Base-by-base conservation (phyloP, 2,888 invertebrate genomes). In the Hetaerina titia region DNA sequence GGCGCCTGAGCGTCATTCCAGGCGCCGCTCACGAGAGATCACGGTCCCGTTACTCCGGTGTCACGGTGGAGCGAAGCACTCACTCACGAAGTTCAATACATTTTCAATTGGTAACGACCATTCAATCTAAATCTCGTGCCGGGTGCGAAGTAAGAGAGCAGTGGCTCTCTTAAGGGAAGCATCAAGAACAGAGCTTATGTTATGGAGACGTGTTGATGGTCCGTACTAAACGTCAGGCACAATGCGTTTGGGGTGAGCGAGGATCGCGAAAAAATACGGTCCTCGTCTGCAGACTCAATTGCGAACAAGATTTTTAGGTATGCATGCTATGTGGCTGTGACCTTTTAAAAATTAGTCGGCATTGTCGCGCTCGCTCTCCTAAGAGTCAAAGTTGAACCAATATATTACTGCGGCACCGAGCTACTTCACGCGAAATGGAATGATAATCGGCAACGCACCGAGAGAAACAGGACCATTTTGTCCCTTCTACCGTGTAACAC, bases 1-100 rank as follows among this genome's bases (percentile, higher is more conserved):
- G 81, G 81, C 81, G 81, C 81, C 81, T 69, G 22, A 19, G 69
- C 8, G 69, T 4, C 69, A 69, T 69, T 69, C n/a, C 19, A 31
- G 25, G 25, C 81, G 81, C 81, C 81, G 25, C 9, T 9, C 81
- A 13, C 25, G 13, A 9, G 81, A 81, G 81, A 81, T 81, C 81
- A 81, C 81, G 81, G 81, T 81, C 81, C 81, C 81, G 81, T 81
- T 81, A 81, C 81, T 31, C 31, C 25, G 25, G 31, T 31, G 81
- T 81, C 81, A 81, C 81, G 69, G 69, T n/a, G 69, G 69, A 69
- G 81, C 81, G 8, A 31, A 81, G 81, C 81, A 81, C 81, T 81
- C 31, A 31, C 81, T 81, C 81, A 81, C 81, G 81, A 81, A 81
- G 81, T 31, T 81, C 81, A 81, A 81, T 81, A 81, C 81, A 22